Evolutionary conservation across 2,797 vertebrate species (phyloP).

Genomic region (Cuniculus paca): DNA sequence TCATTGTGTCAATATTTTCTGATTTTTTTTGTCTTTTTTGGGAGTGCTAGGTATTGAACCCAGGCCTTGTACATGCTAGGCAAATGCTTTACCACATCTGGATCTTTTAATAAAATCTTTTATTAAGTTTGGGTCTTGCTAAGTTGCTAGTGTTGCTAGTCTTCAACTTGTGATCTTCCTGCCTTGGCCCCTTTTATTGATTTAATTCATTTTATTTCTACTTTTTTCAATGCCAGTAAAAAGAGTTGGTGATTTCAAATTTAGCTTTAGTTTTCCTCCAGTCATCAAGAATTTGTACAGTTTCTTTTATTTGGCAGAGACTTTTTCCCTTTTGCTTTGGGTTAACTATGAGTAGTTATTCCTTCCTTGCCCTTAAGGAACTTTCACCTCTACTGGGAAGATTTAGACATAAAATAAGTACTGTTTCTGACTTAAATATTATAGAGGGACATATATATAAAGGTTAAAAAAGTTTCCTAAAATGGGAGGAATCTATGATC

Average conservation of each 20-base stretch:
- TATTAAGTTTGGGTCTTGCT: background rate
- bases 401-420: background rate
- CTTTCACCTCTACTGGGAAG: background rate
- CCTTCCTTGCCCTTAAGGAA: background rate
- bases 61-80: background rate
- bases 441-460: background rate
- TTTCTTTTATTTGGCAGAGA: background rate
- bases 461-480: background rate
- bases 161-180: background rate
- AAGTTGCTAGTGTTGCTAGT: background rate
- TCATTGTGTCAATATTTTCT: background rate
- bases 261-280: background rate
- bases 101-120: background rate
- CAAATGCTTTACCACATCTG: background rate
- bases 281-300: background rate
- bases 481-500: background rate
- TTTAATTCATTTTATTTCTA: background rate
- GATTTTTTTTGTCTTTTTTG: background rate
- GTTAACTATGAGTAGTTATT: background rate
- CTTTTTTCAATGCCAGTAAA: background rate
- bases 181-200: background rate
- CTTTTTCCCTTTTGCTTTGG: background rate
- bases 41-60: background rate
- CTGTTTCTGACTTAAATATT: background rate
- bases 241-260: background rate